A percentile compares a stretch with the other conserved stretches of the same genome.
Evolutionary conservation across 2,113 vertebrate genomes (phyloP).

Genomic region (Dasyprocta punctata): DNA sequence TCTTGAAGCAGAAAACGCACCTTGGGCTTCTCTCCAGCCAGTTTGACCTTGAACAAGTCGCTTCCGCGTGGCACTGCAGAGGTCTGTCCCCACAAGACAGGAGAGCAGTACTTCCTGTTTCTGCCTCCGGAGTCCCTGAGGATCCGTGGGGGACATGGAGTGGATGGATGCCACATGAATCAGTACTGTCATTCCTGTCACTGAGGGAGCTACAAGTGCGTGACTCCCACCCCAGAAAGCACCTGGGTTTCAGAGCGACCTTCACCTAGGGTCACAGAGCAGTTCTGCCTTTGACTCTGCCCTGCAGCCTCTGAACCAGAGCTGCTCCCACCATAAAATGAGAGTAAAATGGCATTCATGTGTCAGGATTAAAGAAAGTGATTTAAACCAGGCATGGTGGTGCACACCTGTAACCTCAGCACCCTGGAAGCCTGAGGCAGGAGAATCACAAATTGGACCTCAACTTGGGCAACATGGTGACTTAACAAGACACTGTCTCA

Average conservation of each 20-base stretch:
- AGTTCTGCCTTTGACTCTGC: not conserved
- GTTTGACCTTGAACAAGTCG: slow-evolving; percentile 60
- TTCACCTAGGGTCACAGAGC: not conserved
- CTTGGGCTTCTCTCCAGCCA: slow-evolving; percentile 16
- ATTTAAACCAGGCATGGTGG: not conserved
- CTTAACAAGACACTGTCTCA: not conserved
- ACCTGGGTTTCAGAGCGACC: rapidly evolving
- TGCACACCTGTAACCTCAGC: not conserved
- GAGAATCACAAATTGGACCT: not conserved
- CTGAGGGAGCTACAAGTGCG: not conserved
- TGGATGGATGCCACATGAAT: too few relatives aligned
- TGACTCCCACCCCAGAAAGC: not conserved
- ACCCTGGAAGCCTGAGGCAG: not conserved
- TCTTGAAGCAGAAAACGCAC: slow-evolving; percentile 22
- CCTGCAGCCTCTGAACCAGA: not conserved
- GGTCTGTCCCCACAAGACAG: not conserved
- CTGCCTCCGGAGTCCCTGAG: not conserved
- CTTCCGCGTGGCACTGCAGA: not conserved
- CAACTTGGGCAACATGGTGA: not conserved
- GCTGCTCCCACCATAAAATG: not conserved
- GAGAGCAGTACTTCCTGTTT: not conserved
- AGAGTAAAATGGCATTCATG: not conserved
- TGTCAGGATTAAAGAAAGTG: not conserved
- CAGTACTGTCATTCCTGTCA: not conserved
- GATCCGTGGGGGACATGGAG: rapidly evolving